Base-by-base conservation (phyloP, 1,140 invertebrate species). In the Mactra quadrangularis region DNA sequence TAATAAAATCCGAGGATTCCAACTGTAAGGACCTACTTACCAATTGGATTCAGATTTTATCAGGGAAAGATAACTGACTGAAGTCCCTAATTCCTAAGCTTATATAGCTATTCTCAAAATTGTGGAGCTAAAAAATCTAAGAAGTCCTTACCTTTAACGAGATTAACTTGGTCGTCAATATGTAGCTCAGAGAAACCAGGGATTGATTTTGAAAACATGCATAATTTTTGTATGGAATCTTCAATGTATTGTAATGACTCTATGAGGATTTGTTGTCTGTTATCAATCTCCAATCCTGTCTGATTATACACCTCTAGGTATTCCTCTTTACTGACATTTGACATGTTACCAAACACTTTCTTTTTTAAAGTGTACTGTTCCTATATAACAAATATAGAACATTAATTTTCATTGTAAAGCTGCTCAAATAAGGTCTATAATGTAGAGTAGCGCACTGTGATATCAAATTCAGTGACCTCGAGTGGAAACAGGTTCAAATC, bases 201-300 rank as follows among this genome's bases (percentile, higher is more conserved):
- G 62, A 89, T 82, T 11, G 81, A 70, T 60, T 87, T 87, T 50
- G 84, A 84, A 68, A 89, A 88, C 15, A 64, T 53, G 15, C 88
- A 81, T 3, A 86, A 66, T 41, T 86, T 85, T 38, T 66, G 57
- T 35, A 89, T 85, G 6, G 76, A 68, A 19, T 70, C 70, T 41
- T 87, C 87, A 27, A 86, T 75, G 35, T 66, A 76, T 15, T 74
- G 72, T 15, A 85, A 59, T 53, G 79, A 82, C 50, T 87, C 82
- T 33, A 84, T 66, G 19, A 89, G 57, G 50, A 89, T 74, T 25
- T 86, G 81, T 53, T 72, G 64, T 38, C 88, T 17, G 19, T 87
- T 82, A 55, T 89, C 88, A n/a, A 89, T 70, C 27, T 89, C 88
- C 15, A 89, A 85, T 0, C 88, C 88, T 22, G 88, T 89, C 33